These are phyloP conservation scores for Salvelinus sp. DNA, from an alignment of 2,113 vertebrate genomes.

Conservation along the genomic window DNA sequence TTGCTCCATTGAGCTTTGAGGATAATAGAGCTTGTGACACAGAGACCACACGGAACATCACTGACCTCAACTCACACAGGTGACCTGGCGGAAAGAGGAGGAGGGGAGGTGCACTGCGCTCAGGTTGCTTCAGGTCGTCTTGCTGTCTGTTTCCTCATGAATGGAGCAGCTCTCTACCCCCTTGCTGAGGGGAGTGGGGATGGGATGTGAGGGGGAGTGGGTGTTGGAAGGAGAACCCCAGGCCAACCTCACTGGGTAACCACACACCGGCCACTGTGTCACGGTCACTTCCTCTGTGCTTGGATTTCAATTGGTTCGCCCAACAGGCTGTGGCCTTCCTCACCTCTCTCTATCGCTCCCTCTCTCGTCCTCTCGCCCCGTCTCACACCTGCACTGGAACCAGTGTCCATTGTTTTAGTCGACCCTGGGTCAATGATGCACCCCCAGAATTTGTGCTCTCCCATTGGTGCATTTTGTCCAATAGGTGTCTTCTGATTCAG, in stretches of 20 bases:
- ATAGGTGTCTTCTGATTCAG: too few relatives aligned
- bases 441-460: background rate
- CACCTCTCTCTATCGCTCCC: conserved; percentile 30
- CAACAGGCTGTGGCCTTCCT: conserved; percentile 31
- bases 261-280: conserved; percentile 57
- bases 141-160: conserved; percentile 39
- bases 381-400: conserved; percentile 12
- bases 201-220: too few relatives aligned
- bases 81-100: conserved; percentile 31
- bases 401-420: conserved; percentile 15
- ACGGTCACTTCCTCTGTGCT: conserved; percentile 60
- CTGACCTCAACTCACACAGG: conserved; percentile 32
- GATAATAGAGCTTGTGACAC: background rate
- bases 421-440: background rate
- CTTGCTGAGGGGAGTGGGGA: background rate
- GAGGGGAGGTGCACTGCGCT: conserved; percentile 40
- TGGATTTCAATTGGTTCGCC: conserved; percentile 52
- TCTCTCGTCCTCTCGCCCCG: conserved; percentile 1
- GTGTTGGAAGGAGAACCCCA: conserved; percentile 31
- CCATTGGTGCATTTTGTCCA: too few relatives aligned
- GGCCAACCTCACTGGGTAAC: conserved; percentile 51
- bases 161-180: conserved; percentile 39
- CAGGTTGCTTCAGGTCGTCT: conserved; percentile 51
- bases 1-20: background rate
- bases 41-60: conserved; percentile 3